Percentiles rank a stretch among this genome's conserved stretches.
Evolutionary conservation across 2,797 vertebrate species (phyloP).

Genomic region (Microcaecilia unicolor): DNA sequence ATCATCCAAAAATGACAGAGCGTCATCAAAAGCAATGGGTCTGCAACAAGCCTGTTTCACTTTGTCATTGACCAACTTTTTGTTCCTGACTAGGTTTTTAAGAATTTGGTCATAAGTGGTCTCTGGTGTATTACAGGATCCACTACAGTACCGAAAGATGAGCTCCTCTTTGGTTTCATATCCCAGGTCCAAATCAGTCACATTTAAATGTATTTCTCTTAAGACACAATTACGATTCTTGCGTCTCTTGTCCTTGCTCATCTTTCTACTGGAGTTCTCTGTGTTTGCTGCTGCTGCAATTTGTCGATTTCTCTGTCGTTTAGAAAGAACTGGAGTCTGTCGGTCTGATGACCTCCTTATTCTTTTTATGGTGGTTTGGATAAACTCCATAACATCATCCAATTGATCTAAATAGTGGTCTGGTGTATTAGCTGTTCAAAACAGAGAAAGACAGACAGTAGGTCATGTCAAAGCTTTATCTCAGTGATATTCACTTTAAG

Average conservation of each 20-base stretch:
- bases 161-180: conserved; percentile 96
- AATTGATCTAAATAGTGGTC: conserved; percentile 83
- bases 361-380: conserved; percentile 86
- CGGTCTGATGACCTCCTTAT: conserved; percentile 77
- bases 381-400: conserved; percentile 92
- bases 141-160: conserved; percentile 94
- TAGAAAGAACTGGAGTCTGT: conserved; percentile 47
- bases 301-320: conserved; percentile 66
- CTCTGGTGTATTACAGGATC: conserved; percentile 82
- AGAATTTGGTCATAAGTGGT: conserved; percentile 96
- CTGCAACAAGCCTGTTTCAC: conserved; percentile 86
- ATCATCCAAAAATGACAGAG: conserved; percentile 93
- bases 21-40: conserved; percentile 86
- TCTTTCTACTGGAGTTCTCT: conserved; percentile 53
- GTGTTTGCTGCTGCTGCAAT: conserved; percentile 48
- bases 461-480: too few species aligned
- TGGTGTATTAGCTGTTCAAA: conserved; percentile 73
- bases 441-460: conserved; percentile 33
- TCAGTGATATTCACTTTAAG: too few species aligned
- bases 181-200: conserved; percentile 92
- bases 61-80: conserved; percentile 83
- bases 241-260: conserved; percentile 53
- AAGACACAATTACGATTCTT: conserved; percentile 82
- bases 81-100: conserved; percentile 88
- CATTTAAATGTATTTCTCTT: conserved; percentile 89